A percentile compares a stretch with the other conserved stretches of the same genome.
Evolutionary conservation across 2,113 vertebrate genomes (phyloP).

Genomic region (Micromys minutus): DNA sequence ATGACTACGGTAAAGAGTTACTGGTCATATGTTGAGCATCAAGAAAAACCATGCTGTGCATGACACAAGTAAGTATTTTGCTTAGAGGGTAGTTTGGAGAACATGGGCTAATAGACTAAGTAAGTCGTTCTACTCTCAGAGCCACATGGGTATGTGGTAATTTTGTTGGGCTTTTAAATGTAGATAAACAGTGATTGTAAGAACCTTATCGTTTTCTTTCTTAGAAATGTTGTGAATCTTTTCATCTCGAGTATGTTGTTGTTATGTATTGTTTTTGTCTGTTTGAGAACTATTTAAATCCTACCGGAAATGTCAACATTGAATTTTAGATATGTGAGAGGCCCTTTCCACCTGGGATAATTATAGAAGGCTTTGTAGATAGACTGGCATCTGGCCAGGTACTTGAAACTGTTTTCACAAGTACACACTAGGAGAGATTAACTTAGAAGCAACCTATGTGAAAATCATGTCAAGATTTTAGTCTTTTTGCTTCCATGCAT

Average conservation of each 20-base stretch:
- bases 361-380: constrained; percentile 12
- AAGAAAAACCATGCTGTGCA: background rate
- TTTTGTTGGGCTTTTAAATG: background rate
- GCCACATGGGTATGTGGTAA: background rate
- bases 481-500: background rate
- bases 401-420: constrained; percentile 10
- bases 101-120: background rate
- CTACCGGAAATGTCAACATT: background rate
- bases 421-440: background rate
- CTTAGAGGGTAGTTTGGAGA: background rate
- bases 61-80: background rate
- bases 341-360: background rate
- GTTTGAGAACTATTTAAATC: background rate
- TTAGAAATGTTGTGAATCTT: background rate
- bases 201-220: background rate
- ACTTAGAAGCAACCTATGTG: background rate
- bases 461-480: constrained; percentile 1
- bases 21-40: background rate
- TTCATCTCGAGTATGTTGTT: background rate
- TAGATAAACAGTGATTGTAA: background rate
- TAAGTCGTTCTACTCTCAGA: background rate
- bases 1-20: background rate
- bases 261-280: background rate
- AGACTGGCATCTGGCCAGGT: background rate
- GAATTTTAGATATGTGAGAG: background rate